Conservation (phyloP, 2,113 vertebrate species). For the Bambusicola thoracicus region DNA sequence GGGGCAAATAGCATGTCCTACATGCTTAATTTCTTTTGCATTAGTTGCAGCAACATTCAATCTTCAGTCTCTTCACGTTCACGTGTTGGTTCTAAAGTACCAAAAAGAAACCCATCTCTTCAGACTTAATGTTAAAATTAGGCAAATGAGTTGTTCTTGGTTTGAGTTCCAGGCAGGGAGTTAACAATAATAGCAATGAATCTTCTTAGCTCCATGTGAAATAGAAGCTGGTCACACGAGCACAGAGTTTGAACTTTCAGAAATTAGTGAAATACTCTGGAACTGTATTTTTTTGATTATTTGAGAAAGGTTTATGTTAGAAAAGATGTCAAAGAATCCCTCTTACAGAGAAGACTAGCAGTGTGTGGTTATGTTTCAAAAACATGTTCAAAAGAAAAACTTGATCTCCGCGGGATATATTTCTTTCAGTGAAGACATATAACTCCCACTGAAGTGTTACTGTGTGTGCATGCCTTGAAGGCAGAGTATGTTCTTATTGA, state of each 20-base stretch:
- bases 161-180: background rate
- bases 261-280: background rate
- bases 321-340: background rate
- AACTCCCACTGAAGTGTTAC: background rate
- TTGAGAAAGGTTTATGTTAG: background rate
- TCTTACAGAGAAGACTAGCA: background rate
- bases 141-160: background rate
- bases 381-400: constrained; percentile 26
- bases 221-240: background rate
- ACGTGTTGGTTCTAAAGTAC: background rate
- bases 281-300: background rate
- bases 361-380: background rate
- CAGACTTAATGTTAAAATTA: background rate
- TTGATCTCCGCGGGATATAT: background rate
- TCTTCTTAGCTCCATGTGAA: background rate
- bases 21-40: background rate
- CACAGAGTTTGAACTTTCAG: background rate
- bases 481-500: constrained; percentile 42
- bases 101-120: background rate
- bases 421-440: background rate
- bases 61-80: background rate
- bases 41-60: rapidly evolving
- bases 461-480: constrained; percentile 32
- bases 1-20: background rate
- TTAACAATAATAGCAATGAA: background rate